These are phyloP conservation scores for honey bee (Apis mellifera) DNA, from an alignment of 1,140 invertebrate genomes.

Conservation along the genomic window Amel_HAv3.1 CM009936.2:2955501-2956000, in stretches of 20 bases:
- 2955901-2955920: conserved; percentile 95
- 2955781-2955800: background rate
- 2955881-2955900: conserved; percentile 93
- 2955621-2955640: background rate
- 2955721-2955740: conserved; percentile 1
- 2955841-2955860: conserved; percentile 93
- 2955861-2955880: conserved; percentile 96
- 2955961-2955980: conserved; percentile 90
- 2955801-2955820: conserved; percentile 8
- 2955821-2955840: conserved; percentile 84
- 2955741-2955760: no score
- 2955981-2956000: conserved; percentile 94
- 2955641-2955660: background rate
- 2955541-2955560: conserved; percentile 82
- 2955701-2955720: conserved; percentile 12
- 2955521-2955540: conserved; percentile 42
- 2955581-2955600: conserved; percentile 90
- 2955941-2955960: conserved; percentile 94
- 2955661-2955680: background rate
- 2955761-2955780: no score
- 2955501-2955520: background rate
- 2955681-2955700: background rate
- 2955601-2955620: conserved; percentile 72
- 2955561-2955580: conserved; percentile 91
- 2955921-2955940: conserved; percentile 97